A percentile compares a stretch with the other conserved stretches of the same genome.
These are phyloP conservation scores for Liposcelis brunnea DNA, from an alignment of 2,888 invertebrate genomes.

Conservation along the genomic window DNA sequence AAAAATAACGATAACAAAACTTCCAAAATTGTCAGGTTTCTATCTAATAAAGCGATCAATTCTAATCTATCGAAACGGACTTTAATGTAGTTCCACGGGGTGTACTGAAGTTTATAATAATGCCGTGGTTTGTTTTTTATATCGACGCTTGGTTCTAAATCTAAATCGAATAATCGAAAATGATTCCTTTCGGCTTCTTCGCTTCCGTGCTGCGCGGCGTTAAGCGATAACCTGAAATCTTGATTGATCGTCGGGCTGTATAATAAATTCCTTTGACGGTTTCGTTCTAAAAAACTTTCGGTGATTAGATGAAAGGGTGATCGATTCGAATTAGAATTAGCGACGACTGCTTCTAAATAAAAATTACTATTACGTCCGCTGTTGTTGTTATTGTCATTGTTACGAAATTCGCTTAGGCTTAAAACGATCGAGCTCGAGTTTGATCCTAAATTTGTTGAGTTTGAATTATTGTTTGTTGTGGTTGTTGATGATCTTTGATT, in stretches of 20 bases:
- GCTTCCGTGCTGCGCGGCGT: conserved; percentile 33
- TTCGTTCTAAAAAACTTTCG: conserved; percentile 4
- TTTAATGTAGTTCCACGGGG: conserved; percentile 37
- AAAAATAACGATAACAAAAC: conserved; percentile 65
- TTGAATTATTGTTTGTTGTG: not conserved
- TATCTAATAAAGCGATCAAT: conserved; percentile 79
- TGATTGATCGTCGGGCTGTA: conserved; percentile 2
- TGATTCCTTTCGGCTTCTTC: conserved; percentile 37
- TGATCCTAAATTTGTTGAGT: not conserved
- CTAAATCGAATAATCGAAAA: conserved; percentile 38
- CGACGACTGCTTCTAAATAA: no score
- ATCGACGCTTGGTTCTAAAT: conserved; percentile 36
- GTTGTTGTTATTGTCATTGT: conserved; percentile 6
- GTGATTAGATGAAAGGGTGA: not conserved
- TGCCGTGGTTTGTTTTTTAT: conserved; percentile 29
- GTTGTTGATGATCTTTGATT: not conserved
- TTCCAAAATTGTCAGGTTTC: conserved; percentile 70
- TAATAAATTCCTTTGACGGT: conserved; percentile 3
- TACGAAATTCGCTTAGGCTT: not conserved
- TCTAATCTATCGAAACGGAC: conserved; percentile 85
- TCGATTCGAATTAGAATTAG: not conserved
- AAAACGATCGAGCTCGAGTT: not conserved
- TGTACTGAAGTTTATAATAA: conserved; percentile 48
- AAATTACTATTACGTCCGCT: not conserved
- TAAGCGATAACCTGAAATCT: conserved; percentile 1